A percentile compares a stretch with the other conserved stretches of the same genome.
Conservation (phyloP, 2,888 invertebrate genomes). For the Erynnis tages region DNA sequence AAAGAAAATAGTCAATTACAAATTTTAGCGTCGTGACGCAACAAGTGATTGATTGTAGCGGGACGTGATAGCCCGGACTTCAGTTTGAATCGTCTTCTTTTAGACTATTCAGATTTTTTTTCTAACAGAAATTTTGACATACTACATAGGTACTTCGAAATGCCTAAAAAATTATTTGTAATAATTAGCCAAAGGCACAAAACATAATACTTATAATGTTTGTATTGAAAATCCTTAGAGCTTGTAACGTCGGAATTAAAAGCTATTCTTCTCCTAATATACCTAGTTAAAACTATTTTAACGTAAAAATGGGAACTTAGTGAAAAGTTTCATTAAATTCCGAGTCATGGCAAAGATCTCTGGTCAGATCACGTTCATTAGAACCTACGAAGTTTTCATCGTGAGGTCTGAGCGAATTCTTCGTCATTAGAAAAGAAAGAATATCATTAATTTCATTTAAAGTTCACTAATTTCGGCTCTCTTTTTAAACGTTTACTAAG, state of each 20-base stretch:
- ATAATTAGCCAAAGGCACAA: no score
- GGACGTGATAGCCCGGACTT: not conserved
- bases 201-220: constrained; percentile 5
- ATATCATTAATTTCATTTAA: constrained; percentile 22
- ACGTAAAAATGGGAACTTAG: constrained; percentile 46
- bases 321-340: constrained; percentile 42
- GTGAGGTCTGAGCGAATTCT: constrained; percentile 15
- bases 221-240: constrained; percentile 34
- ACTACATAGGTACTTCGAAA: no score
- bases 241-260: constrained; percentile 36
- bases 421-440: constrained; percentile 22
- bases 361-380: constrained; percentile 26
- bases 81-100: not conserved
- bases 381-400: constrained; percentile 19
- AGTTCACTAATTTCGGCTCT: constrained; percentile 12
- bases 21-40: not conserved
- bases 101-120: not conserved
- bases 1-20: constrained; percentile 24
- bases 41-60: constrained; percentile 1
- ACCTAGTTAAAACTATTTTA: constrained; percentile 45
- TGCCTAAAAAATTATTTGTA: no score
- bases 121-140: no score
- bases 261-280: constrained; percentile 46
- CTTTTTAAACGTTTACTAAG: constrained; percentile 6
- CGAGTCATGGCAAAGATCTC: constrained; percentile 19